Base-by-base conservation (phyloP, 2,113 vertebrate species). In the Atractosteus spatula region DNA sequence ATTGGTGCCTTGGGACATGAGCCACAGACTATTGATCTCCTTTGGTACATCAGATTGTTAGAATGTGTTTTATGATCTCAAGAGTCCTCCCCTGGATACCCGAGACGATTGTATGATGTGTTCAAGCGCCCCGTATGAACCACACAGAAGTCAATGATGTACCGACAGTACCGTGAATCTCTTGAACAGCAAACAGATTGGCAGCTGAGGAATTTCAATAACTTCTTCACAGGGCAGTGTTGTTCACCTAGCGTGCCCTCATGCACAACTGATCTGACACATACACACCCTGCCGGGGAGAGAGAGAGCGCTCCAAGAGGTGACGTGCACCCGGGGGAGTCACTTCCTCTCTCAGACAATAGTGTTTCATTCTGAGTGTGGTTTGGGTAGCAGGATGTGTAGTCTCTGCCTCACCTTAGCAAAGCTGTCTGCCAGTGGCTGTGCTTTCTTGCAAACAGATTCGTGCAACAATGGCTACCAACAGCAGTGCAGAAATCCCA, bases 331-430 rank as follows among this genome's bases (percentile, higher is more conserved):
- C 44, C 41, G 41, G 12, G 42, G 55, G 55, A 43, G 68, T 75
- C 75, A 78, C 70, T 75, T 81, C 79, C 81, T 78, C 79, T 79
- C 59, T 72, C 63, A 73, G 73, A 41, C 57, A 78, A 76, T 73
- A 74, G 78, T 76, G 76, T 80, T 64, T 71, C 42, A 57, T 66
- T 62, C 68, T 77, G 66, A 73, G 76, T 76, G 73, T 61, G 78
- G 70, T 74, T 74, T 79, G 61, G 47, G 69, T 51, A 66, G 77
- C 78, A 82, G 78, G 77, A 83, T 83, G 74, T 79, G 74, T 73
- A 65, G 74, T 74, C 54, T 76, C 68, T 74, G 29, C 72, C 74
- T 54, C 65, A 73, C 66, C 62, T 74, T 73, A 65, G 67, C 63
- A 67, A 47, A 72, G 62, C 61, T 72, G 74, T 62, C 64, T 43